Percentiles rank a stretch among this genome's conserved stretches.
Evolutionary conservation across 2,797 vertebrate genomes (phyloP).

Genomic region (Alfaro cultratus): DNA sequence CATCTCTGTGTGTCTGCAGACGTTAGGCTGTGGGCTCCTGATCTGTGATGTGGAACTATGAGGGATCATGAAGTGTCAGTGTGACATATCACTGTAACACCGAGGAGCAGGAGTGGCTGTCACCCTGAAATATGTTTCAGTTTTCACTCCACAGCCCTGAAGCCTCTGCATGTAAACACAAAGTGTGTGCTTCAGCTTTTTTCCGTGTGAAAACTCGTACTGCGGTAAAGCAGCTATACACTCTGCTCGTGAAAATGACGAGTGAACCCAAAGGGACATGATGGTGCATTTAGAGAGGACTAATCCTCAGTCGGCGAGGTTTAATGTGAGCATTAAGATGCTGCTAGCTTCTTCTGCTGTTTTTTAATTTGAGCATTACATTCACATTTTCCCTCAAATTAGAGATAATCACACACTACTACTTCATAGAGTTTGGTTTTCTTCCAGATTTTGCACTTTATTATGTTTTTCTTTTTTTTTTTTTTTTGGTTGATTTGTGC

Average conservation of each 20-base stretch:
- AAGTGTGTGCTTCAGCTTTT: constrained; percentile 27
- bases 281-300: constrained; percentile 49
- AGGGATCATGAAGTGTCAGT: constrained; percentile 76
- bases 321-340: constrained; percentile 47
- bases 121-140: constrained; percentile 74
- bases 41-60: constrained; percentile 66
- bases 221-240: constrained; percentile 35
- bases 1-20: constrained; percentile 27
- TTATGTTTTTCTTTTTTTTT: background rate
- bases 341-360: constrained; percentile 17
- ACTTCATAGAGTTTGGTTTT: background rate
- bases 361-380: constrained; percentile 51
- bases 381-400: constrained; percentile 31
- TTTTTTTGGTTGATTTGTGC: background rate
- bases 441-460: background rate
- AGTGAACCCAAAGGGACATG: constrained; percentile 45
- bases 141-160: constrained; percentile 58
- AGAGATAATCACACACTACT: constrained; percentile 19
- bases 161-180: constrained; percentile 39
- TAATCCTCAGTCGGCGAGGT: constrained; percentile 40
- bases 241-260: constrained; percentile 50
- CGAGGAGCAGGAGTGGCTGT: constrained; percentile 61
- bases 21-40: constrained; percentile 38
- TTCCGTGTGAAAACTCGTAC: constrained; percentile 32
- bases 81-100: constrained; percentile 71